These are phyloP conservation scores for Drosophila atripex DNA, from an alignment of 2,888 invertebrate species.

Conservation along the genomic window DNA sequence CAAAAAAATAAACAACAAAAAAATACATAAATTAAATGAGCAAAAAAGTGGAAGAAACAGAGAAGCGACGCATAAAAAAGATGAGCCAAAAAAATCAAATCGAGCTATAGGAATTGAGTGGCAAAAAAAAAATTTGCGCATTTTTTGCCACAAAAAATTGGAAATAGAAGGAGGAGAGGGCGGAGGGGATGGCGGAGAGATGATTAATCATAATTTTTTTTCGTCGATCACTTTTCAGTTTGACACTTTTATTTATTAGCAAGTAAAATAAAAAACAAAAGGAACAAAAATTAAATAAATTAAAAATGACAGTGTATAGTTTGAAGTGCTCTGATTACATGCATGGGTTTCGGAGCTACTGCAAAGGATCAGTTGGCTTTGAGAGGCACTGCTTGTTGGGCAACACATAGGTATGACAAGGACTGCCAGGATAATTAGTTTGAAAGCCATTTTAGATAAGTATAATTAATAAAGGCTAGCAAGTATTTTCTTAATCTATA, in stretches of 20 bases:
- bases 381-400: neutral
- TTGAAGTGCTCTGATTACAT: neutral
- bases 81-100: constrained; percentile 12
- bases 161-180: neutral
- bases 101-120: neutral
- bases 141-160: neutral
- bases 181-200: neutral
- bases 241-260: constrained; percentile 1
- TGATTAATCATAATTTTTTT: constrained; percentile 2
- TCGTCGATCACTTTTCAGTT: neutral
- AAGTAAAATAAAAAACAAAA: neutral
- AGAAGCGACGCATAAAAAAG: constrained; percentile 49
- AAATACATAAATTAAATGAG: constrained; percentile 65
- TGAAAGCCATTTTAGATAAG: neutral
- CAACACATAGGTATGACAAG: neutral
- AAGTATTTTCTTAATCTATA: no score
- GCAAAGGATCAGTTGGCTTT: neutral
- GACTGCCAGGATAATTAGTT: neutral
- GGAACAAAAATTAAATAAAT: neutral
- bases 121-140: constrained; percentile 1
- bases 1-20: constrained; percentile 45
- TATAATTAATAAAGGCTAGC: no score
- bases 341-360: neutral
- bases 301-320: neutral
- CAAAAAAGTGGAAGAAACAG: constrained; percentile 59